A percentile compares a stretch with the other conserved stretches of the same genome.
These are phyloP conservation scores for Ascidia mentula DNA, from an alignment of 23 tunicate species.

Conservation along the genomic window DNA sequence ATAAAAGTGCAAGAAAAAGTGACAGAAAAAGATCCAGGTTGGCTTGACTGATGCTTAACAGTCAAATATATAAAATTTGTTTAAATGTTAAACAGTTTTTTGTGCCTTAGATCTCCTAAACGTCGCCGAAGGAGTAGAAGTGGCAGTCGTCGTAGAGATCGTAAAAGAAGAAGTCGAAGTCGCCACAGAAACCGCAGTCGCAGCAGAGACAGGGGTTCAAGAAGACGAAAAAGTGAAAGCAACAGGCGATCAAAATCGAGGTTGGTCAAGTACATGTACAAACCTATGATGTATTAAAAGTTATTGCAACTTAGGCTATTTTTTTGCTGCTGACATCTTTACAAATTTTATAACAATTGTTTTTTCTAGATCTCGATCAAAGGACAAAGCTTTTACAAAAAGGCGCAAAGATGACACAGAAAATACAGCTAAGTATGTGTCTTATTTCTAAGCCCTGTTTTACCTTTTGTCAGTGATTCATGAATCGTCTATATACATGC, in stretches of 20 bases:
- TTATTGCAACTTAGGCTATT: too few relatives aligned
- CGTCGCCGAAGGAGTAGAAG: conserved; percentile 1
- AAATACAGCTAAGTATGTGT: neutral
- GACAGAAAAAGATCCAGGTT: conserved; percentile 11
- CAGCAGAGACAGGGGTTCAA: neutral
- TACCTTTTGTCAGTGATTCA: too few relatives aligned
- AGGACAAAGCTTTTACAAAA: neutral
- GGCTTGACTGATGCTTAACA: neutral
- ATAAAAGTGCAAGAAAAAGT: neutral
- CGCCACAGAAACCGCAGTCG: conserved; percentile 15
- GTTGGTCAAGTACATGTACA: neutral
- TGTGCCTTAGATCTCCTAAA: conserved; percentile 12
- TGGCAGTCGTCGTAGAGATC: conserved; percentile 13
- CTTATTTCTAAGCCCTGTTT: neutral
- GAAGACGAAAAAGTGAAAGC: conserved; percentile 8
- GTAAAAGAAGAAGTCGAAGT: conserved; percentile 20
- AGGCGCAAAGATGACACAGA: neutral
- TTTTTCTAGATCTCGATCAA: neutral
- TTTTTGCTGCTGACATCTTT: too few relatives aligned
- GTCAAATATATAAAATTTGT: neutral
- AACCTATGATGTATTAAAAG: too few relatives aligned
- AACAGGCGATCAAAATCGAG: neutral
- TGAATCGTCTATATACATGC: too few relatives aligned
- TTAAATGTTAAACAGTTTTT: neutral
- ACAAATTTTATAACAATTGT: too few relatives aligned